Evolutionary conservation across 2,113 vertebrate genomes (phyloP), one percentile per base, ranked within the genome.

Genomic region (Micronycteris hirsuta): DNA sequence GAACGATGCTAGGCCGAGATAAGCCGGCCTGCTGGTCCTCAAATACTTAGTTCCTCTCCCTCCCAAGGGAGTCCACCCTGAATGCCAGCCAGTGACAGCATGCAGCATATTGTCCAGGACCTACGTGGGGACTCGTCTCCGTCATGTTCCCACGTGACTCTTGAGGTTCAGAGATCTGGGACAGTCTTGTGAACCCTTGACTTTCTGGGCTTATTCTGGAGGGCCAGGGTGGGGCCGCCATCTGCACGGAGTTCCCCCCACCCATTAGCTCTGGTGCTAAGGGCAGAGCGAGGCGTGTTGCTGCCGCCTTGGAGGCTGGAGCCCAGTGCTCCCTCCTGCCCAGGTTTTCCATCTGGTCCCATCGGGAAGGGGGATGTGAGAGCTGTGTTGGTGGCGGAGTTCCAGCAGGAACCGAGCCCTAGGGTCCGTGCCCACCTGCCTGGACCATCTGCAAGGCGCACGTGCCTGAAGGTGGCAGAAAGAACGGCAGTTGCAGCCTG

Each of bases 1-100:
- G 47, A 61, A 6, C 16, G 10, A 0, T 4, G 2, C 3, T 0
- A 13, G 17, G 28, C 38, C 1, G 0, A 20, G 15, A 2, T 19
- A 0, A 28, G n/a, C 26, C 61, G 20, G 36, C 5, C 94, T 24
- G 7, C 71, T 9, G 11, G 71, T 3, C 33, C 54, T 31, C 36
- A 65, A 0, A 14, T 24, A 6, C 15, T 38, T 14, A 26, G 8
- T 5, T 31, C 26, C 71, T 33, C 28, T 24, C 63, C 3, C 8
- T 47, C 24, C 41, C 1, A 0, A 16, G 9, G n/a, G 41, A 58
- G 33, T 5, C 15, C 5, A 1, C 22, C 68, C 41, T 26, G 0
- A 6, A 12, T 12, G 71, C 67, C 54, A 52, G 63, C 36, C 13
- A 1, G 17, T 9, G 26, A 12, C 68, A 24, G 6, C 26, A 0